Evolutionary conservation across 92 coral and sea anemone species (phyloP).

Genomic region (Epizoanthus fatuus): DNA sequence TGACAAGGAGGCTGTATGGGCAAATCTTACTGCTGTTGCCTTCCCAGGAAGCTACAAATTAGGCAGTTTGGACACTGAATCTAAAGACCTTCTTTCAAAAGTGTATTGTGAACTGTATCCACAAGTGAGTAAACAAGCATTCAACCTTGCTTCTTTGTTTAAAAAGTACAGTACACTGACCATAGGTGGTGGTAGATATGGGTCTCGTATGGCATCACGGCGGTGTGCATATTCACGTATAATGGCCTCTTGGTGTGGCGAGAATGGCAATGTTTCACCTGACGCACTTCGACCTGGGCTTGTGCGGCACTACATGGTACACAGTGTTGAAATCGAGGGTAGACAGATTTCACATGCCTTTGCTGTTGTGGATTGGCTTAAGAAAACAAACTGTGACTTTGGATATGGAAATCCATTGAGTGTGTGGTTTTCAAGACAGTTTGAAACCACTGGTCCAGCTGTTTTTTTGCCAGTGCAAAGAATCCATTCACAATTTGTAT

Average conservation of each 20-base stretch:
- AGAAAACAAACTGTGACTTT: not conserved
- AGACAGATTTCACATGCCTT: not conserved
- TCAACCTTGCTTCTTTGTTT: slow-evolving; percentile 24
- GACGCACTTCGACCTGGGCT: slow-evolving; percentile 33
- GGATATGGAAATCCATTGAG: slow-evolving; percentile 28
- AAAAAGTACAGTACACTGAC: slow-evolving; percentile 27
- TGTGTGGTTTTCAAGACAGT: slow-evolving; percentile 38
- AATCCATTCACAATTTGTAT: slow-evolving; percentile 18
- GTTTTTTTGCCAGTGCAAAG: slow-evolving; percentile 32
- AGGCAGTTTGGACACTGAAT: slow-evolving; percentile 31
- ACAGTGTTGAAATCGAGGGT: slow-evolving; percentile 9
- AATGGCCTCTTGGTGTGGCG: slow-evolving; percentile 43
- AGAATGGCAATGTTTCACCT: slow-evolving; percentile 3
- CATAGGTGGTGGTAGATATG: slow-evolving; percentile 12
- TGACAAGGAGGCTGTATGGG: not conserved
- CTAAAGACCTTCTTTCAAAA: not conserved
- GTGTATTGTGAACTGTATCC: slow-evolving; percentile 26
- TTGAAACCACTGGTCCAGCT: slow-evolving; percentile 19
- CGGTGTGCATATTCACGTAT: slow-evolving; percentile 20
- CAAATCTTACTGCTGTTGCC: not conserved
- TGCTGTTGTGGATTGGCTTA: slow-evolving; percentile 5
- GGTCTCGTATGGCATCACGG: slow-evolving; percentile 41
- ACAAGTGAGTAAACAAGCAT: not conserved
- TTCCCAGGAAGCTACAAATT: slow-evolving; percentile 16
- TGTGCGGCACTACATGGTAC: slow-evolving; percentile 10